Base-by-base conservation (phyloP, 2,888 invertebrate genomes). In the Serripes groenlandicus region DNA sequence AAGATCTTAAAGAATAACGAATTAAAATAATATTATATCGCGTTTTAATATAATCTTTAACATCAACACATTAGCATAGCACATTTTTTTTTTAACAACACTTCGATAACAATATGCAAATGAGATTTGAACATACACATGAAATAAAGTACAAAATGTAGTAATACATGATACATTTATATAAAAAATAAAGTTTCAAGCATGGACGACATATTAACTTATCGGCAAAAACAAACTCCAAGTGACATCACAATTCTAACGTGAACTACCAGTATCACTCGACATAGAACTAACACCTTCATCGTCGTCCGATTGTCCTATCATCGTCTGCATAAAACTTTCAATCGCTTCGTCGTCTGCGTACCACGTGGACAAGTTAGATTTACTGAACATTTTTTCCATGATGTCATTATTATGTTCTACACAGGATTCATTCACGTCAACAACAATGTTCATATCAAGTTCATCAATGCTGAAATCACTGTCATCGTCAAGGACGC, bases 261-360 rank as follows among this genome's bases (percentile, higher is more conserved):
- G 1, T 26, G 1, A 56, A 56, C 3, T 11, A 11, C 56, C 34
- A 32, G 11, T 21, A 2, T 62, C 62, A 32, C 62, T 62, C 1
- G 30, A 28, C 62, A 62, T 62, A 30, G 62, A 62, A 62, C 62
- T 62, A 26, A 62, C 62, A 9, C 62, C 62, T 32, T 62, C 62
- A 30, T 62, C 62, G 30, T 62, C 62, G 4, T 26, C n/a, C n/a
- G n/a, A 30, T 62, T 62, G 62, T 62, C 32, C 62, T 62, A 62
- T 32, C 1, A 62, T 30, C 30, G 62, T 62, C 62, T 62, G 30
- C 62, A 62, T 62, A 62, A 62, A 62, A 62, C 62, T 62, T 18
- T 62, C 62, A 30, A 62, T 62, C 15, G 5, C 30, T 5, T 28
- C 34, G 30, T 62, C 62, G 15, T 62, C 34, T 26, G 56, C 56